Conservation (phyloP, 1,140 invertebrate genomes). For the Neotoxoptera formosana region DNA sequence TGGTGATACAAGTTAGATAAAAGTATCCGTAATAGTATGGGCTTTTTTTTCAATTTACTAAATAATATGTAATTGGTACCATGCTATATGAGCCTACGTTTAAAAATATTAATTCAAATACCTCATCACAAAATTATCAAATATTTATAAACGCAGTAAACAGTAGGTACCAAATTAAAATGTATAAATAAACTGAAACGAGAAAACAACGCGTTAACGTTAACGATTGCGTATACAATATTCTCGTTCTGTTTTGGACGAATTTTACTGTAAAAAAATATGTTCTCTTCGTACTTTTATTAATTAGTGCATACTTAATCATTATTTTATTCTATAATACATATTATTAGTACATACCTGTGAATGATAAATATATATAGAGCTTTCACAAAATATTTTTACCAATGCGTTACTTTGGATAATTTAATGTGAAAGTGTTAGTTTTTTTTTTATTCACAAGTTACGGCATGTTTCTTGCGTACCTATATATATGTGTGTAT, state of each 20-base stretch:
- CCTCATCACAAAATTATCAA: not conserved
- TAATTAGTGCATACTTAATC: not conserved
- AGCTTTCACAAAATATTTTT: slow-evolving; percentile 33
- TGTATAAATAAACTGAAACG: not conserved
- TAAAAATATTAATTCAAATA: not conserved
- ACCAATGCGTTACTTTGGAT: slow-evolving; percentile 6
- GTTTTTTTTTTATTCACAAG: slow-evolving; percentile 9
- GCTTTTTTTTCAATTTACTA: too few species aligned
- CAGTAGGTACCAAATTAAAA: not conserved
- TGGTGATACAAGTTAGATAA: too few species aligned
- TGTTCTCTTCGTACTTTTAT: not conserved
- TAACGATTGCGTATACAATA: not conserved
- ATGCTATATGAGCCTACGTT: not conserved
- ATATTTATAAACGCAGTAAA: not conserved
- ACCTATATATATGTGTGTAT: not conserved
- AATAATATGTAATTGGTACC: too few species aligned
- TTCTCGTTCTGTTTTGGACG: not conserved
- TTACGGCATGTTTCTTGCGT: not conserved
- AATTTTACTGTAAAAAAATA: not conserved
- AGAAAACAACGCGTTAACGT: not conserved
- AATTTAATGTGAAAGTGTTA: slow-evolving; percentile 37
- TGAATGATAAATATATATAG: not conserved
- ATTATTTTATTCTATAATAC: not conserved
- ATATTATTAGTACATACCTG: not conserved
- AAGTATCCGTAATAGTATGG: too few species aligned